Evolutionary conservation across 2,113 vertebrate genomes (phyloP).

Genomic region (Corythornis madagascariensis): DNA sequence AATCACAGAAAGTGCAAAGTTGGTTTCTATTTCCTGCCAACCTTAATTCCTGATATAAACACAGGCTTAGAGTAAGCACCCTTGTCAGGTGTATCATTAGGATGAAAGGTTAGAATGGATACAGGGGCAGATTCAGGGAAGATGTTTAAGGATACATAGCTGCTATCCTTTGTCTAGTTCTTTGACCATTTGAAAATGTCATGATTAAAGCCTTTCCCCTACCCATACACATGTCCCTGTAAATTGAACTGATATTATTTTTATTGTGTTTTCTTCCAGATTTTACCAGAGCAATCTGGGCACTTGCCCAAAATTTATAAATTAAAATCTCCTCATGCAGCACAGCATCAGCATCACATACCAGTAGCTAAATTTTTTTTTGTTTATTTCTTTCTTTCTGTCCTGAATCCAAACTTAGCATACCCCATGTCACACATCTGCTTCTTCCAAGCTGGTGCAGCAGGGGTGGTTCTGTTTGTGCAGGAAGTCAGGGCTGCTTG

Average conservation of each 20-base stretch:
- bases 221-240: background rate
- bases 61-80: background rate
- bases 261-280: slow-evolving; percentile 51
- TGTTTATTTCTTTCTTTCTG: background rate
- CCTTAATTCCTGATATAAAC: background rate
- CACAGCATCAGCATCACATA: slow-evolving; percentile 3
- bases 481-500: slow-evolving; percentile 14
- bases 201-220: background rate
- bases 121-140: background rate
- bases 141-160: background rate
- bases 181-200: slow-evolving; percentile 17
- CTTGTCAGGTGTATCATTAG: background rate
- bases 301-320: slow-evolving; percentile 49
- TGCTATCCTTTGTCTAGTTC: background rate
- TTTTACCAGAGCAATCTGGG: slow-evolving; percentile 59
- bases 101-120: slow-evolving; percentile 12
- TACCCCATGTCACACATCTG: slow-evolving; percentile 26
- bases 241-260: slow-evolving; percentile 35
- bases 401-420: slow-evolving; percentile 17
- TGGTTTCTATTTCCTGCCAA: background rate
- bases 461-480: slow-evolving; percentile 53
- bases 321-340: slow-evolving; percentile 48
- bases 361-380: slow-evolving; percentile 25
- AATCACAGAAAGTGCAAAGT: background rate
- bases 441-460: slow-evolving; percentile 10